Conservation (phyloP, 1,140 invertebrate genomes). For the Leptinotarsa lineolata region DNA sequence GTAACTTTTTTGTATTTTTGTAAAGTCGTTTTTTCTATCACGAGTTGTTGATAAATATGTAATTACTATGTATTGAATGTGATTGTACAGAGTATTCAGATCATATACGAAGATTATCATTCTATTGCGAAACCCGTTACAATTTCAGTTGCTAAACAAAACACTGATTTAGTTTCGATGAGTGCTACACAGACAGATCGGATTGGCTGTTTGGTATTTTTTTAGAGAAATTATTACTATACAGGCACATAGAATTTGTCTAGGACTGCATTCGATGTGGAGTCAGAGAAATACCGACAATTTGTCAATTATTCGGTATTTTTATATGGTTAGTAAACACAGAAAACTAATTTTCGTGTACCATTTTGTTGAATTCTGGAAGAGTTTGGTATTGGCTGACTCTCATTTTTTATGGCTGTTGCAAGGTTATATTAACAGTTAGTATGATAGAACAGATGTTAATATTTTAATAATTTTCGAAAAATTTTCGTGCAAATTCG, state of each 20-base stretch:
- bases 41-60: slow-evolving; percentile 28
- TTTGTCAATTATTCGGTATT: slow-evolving; percentile 47
- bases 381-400: slow-evolving; percentile 46
- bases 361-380: slow-evolving; percentile 9
- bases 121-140: not conserved
- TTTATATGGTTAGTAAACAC: slow-evolving; percentile 17
- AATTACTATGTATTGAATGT: slow-evolving; percentile 23
- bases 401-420: slow-evolving; percentile 52
- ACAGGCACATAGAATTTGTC: slow-evolving; percentile 55
- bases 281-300: slow-evolving; percentile 48
- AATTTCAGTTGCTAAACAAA: not conserved
- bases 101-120: not conserved
- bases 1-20: slow-evolving; percentile 32
- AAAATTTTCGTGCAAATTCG: no score
- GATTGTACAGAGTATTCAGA: slow-evolving; percentile 20
- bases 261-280: slow-evolving; percentile 51
- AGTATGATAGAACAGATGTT: no score
- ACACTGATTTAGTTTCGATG: not conserved
- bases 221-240: slow-evolving; percentile 49
- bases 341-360: slow-evolving; percentile 29
- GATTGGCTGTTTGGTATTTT: slow-evolving; percentile 38
- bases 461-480: no score
- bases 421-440: slow-evolving; percentile 41
- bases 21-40: slow-evolving; percentile 31
- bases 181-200: slow-evolving; percentile 40